Conservation (phyloP, 2,113 vertebrate species). For the Cynocephalus volans region DNA sequence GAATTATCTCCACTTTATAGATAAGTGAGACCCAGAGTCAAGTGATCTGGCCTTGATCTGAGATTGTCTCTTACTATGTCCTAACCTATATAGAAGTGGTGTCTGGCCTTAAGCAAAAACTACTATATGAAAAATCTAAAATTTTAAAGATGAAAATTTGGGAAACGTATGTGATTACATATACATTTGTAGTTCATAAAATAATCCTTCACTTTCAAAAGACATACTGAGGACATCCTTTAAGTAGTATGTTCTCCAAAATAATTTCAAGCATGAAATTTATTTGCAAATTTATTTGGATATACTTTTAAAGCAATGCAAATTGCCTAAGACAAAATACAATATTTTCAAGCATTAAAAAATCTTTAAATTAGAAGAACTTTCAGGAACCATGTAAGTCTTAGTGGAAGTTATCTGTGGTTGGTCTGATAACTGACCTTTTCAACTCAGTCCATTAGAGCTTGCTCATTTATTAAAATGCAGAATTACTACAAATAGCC, state of each 20-base stretch:
- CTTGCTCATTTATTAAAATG: slow-evolving; percentile 56
- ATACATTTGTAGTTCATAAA: slow-evolving; percentile 18
- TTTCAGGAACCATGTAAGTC: background rate
- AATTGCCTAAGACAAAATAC: slow-evolving; percentile 38
- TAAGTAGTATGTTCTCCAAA: slow-evolving; percentile 42
- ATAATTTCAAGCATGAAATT: slow-evolving; percentile 62
- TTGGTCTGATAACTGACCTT: slow-evolving; percentile 42
- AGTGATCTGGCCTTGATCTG: background rate
- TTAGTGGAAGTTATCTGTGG: background rate
- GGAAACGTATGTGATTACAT: background rate
- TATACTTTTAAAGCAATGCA: slow-evolving; percentile 48
- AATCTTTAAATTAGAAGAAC: slow-evolving; percentile 24
- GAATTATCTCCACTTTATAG: background rate
- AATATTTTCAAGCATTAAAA: slow-evolving; percentile 43
- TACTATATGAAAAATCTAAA: background rate
- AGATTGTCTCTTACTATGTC: background rate
- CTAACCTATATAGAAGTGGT: background rate
- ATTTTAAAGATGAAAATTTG: slow-evolving; percentile 52
- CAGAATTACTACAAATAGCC: slow-evolving; percentile 32
- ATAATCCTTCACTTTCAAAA: slow-evolving; percentile 52
- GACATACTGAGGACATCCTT: slow-evolving; percentile 3
- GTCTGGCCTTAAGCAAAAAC: slow-evolving; percentile 18
- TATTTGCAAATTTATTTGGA: slow-evolving; percentile 50
- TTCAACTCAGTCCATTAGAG: slow-evolving; percentile 56
- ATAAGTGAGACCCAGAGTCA: background rate